Percentiles rank a stretch among this genome's conserved stretches.
phyloP scores from a whole-genome alignment of 53 echinoderm and acorn worm genomes.

The Paelopatides confundens region DNA sequence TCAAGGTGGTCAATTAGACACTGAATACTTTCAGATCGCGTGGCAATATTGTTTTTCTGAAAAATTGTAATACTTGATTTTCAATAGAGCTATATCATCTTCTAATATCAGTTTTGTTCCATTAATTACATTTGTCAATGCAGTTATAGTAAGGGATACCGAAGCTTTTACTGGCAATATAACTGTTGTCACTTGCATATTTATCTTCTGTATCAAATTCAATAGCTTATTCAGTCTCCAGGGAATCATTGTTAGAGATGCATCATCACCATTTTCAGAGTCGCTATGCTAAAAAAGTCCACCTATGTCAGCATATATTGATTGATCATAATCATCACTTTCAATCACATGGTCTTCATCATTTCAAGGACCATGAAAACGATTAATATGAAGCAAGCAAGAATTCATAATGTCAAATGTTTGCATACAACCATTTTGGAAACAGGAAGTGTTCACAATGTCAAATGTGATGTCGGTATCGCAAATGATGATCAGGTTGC shows the following conservation, averaged over 20 bases:
- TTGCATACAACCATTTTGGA: background rate
- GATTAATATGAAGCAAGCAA: background rate
- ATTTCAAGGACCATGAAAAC: background rate
- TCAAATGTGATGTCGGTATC: background rate
- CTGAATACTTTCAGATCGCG: background rate
- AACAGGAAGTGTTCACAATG: background rate
- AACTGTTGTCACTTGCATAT: background rate
- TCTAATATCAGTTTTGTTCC: background rate
- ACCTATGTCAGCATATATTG: background rate
- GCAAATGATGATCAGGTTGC: background rate
- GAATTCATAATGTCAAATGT: background rate
- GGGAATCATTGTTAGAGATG: background rate
- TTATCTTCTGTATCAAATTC: background rate
- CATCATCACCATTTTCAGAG: background rate
- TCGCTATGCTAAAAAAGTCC: background rate
- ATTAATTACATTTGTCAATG: slow-evolving; percentile 1
- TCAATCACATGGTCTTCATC: background rate
- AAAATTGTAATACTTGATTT: background rate
- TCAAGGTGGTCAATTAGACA: background rate
- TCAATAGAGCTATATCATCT: background rate
- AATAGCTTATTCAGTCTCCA: background rate
- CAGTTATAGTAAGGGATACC: background rate
- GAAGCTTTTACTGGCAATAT: background rate
- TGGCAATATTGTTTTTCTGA: background rate
- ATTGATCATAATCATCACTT: background rate